A percentile compares a stretch with the other conserved stretches of the same genome.
Evolutionary conservation across 2,888 invertebrate genomes (phyloP).

Genomic region (Lucinisca nassula): DNA sequence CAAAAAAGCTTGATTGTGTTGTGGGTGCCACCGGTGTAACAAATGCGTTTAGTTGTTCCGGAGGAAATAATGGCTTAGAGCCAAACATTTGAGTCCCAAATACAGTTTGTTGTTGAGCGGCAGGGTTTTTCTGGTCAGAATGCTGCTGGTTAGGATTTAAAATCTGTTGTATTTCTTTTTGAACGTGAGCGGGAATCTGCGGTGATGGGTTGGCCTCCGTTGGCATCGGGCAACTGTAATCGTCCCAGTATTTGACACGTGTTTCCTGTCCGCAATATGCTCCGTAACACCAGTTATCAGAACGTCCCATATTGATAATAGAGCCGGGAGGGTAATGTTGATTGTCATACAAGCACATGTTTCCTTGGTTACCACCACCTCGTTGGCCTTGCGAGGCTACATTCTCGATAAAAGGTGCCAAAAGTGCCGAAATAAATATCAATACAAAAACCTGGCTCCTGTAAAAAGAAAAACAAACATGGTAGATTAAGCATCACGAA

Average conservation of each 20-base stretch:
- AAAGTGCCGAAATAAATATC: background rate
- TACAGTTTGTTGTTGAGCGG: background rate
- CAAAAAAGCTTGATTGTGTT: background rate
- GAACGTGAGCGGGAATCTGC: conserved; percentile 21
- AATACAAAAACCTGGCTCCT: background rate
- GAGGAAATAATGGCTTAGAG: background rate
- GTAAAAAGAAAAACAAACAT: background rate
- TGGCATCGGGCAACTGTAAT: conserved; percentile 49
- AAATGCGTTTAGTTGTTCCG: background rate
- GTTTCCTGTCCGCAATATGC: conserved; percentile 56
- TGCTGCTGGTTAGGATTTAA: background rate
- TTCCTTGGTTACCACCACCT: background rate
- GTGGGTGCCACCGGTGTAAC: background rate
- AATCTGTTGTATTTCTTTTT: conserved; percentile 6
- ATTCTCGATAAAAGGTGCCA: background rate
- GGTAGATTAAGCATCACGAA: too few relatives aligned
- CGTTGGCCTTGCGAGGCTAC: background rate
- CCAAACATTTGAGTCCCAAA: background rate
- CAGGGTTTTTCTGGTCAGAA: background rate
- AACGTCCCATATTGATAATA: conserved; percentile 50
- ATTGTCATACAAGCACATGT: conserved; percentile 49
- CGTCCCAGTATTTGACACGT: conserved; percentile 52
- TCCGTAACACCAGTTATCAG: conserved; percentile 58
- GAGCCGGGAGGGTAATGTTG: conserved; percentile 54
- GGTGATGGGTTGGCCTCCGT: conserved; percentile 23